Conservation (phyloP, 2,113 vertebrate species). For the Heptranchias perlo region DNA sequence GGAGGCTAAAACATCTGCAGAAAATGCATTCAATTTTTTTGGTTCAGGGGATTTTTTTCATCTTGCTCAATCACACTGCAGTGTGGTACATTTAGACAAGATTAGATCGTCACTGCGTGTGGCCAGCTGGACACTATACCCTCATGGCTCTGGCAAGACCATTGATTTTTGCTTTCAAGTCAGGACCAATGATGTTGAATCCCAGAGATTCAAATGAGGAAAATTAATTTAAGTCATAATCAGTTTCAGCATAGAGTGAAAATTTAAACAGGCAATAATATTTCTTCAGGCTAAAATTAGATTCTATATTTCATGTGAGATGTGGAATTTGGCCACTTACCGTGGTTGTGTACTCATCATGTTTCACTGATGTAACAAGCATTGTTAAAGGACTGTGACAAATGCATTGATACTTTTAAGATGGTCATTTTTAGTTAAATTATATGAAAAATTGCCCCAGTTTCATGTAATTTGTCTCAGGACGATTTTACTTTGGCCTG, state of each 20-base stretch:
- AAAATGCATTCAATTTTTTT: background rate
- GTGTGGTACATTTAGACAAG: background rate
- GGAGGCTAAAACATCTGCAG: background rate
- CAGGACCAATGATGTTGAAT: background rate
- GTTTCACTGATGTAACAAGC: background rate
- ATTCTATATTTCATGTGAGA: background rate
- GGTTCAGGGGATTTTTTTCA: background rate
- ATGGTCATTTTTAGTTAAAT: background rate
- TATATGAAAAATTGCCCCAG: background rate
- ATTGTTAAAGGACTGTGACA: background rate
- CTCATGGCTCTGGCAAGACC: background rate
- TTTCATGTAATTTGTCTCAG: background rate
- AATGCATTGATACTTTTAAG: slow-evolving; percentile 11
- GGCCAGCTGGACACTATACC: background rate
- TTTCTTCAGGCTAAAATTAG: slow-evolving; percentile 9
- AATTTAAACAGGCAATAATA: background rate
- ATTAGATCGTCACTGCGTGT: background rate
- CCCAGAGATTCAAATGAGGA: background rate
- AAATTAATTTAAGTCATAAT: background rate
- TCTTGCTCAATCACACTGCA: background rate
- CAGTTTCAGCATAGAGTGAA: background rate
- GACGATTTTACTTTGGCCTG: background rate
- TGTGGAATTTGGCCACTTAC: slow-evolving; percentile 29
- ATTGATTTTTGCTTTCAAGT: background rate
- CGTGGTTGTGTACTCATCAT: background rate